A percentile compares a stretch with the other conserved stretches of the same genome.
phyloP scores from a whole-genome alignment of 2,113 vertebrate species.

The Ammospiza caudacuta region DNA sequence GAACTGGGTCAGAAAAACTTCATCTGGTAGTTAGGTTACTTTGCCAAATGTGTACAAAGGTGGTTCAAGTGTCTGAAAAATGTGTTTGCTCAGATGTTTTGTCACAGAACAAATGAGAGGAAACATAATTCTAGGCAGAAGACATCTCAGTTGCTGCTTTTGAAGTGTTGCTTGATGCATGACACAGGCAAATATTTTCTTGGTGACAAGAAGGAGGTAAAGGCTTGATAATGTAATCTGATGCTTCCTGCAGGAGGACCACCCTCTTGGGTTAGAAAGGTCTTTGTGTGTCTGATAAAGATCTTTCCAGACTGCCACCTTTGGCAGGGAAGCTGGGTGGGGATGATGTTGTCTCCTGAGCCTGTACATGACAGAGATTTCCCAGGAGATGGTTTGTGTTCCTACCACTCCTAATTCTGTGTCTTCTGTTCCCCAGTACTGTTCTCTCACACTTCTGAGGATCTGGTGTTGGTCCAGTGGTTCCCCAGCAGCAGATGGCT shows the following conservation, averaged over 20 bases:
- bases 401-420: not conserved
- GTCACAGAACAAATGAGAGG: not conserved
- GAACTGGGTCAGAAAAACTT: not conserved
- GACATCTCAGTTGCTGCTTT: not conserved
- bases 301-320: not conserved
- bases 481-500: not conserved
- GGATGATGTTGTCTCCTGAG: not conserved
- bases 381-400: not conserved
- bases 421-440: not conserved
- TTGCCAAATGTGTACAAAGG: not conserved
- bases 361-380: not conserved
- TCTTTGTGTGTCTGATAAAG: not conserved
- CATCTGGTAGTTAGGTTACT: not conserved
- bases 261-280: not conserved
- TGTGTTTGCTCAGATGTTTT: not conserved
- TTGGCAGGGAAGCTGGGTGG: not conserved
- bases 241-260: not conserved
- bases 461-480: not conserved
- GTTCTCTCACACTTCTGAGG: not conserved
- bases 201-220: not conserved
- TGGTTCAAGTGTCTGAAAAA: not conserved
- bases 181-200: not conserved
- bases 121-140: not conserved
- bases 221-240: not conserved
- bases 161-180: not conserved